phyloP scores from a whole-genome alignment of 2,113 vertebrate species.

The Numida meleagris region DNA sequence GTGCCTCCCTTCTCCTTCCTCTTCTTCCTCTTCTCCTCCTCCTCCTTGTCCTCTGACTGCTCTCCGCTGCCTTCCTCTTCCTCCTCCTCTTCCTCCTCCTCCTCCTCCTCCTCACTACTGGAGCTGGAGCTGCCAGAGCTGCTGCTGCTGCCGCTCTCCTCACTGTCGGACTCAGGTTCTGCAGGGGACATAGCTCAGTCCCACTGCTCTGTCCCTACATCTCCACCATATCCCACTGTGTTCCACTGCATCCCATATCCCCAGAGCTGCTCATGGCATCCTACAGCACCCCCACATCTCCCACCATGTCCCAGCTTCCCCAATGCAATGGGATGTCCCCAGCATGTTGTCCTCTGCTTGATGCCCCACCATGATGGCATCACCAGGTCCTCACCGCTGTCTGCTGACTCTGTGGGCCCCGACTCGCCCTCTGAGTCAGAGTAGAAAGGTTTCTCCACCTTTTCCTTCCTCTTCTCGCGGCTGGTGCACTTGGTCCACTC shows the following conservation, averaged over 20 bases:
- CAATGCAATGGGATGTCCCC: background rate
- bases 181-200: background rate
- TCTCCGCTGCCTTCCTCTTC: slow-evolving; percentile 82
- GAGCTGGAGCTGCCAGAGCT: slow-evolving; percentile 74
- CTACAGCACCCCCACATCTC: background rate
- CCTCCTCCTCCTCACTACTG: slow-evolving; percentile 82
- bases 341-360: background rate
- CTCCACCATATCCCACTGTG: background rate
- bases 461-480: slow-evolving; percentile 97
- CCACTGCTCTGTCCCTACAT: background rate
- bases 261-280: background rate
- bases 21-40: slow-evolving; percentile 74
- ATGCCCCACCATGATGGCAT: background rate
- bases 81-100: slow-evolving; percentile 83
- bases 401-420: slow-evolving; percentile 93
- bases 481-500: slow-evolving; percentile 98
- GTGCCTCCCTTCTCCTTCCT: slow-evolving; percentile 75
- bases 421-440: slow-evolving; percentile 96
- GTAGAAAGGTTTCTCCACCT: slow-evolving; percentile 96
- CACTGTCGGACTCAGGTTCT: slow-evolving; percentile 88
- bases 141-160: slow-evolving; percentile 75
- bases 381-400: slow-evolving; percentile 84
- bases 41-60: slow-evolving; percentile 77
- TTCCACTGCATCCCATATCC: background rate
- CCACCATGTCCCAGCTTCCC: background rate